Conservation (phyloP, 2,113 vertebrate genomes). For the Notothenia coriiceps region DNA sequence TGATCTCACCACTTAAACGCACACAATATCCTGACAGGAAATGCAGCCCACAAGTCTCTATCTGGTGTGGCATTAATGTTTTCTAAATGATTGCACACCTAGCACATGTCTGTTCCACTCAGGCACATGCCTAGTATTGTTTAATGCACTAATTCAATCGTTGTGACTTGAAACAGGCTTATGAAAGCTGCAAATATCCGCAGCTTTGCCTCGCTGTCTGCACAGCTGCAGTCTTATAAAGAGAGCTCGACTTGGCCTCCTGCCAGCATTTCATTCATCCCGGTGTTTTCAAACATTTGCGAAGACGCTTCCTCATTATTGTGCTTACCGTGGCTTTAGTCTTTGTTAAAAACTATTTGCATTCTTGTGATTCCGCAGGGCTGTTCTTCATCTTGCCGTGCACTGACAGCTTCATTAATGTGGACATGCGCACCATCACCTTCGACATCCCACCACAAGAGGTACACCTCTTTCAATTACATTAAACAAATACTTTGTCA, state of each 20-base stretch:
- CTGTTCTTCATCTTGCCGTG: constrained; percentile 95
- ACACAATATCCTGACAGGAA: constrained; percentile 57
- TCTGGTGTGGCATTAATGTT: constrained; percentile 59
- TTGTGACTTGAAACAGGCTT: constrained; percentile 52
- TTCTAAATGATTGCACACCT: constrained; percentile 70
- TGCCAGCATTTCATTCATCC: constrained; percentile 62
- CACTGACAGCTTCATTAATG: constrained; percentile 96
- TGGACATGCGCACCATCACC: constrained; percentile 97
- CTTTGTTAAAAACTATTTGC: constrained; percentile 62
- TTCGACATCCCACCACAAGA: constrained; percentile 98
- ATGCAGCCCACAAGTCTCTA: constrained; percentile 30
- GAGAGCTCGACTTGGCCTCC: constrained; percentile 55
- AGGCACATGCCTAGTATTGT: constrained; percentile 48
- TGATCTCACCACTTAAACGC: constrained; percentile 45
- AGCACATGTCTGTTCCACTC: constrained; percentile 64
- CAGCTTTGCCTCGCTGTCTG: constrained; percentile 61
- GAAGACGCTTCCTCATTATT: constrained; percentile 62
- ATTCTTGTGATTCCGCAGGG: constrained; percentile 83
- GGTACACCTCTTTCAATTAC: constrained; percentile 77
- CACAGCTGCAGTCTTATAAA: constrained; percentile 70
- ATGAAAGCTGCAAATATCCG: constrained; percentile 60
- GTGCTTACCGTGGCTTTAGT: constrained; percentile 65
- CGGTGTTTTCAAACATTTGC: constrained; percentile 70
- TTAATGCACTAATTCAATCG: constrained; percentile 61
- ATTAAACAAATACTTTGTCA: constrained; percentile 23